Evolutionary conservation across 2,888 invertebrate genomes (phyloP).

Genomic region (Phragmatobia fuliginosa): DNA sequence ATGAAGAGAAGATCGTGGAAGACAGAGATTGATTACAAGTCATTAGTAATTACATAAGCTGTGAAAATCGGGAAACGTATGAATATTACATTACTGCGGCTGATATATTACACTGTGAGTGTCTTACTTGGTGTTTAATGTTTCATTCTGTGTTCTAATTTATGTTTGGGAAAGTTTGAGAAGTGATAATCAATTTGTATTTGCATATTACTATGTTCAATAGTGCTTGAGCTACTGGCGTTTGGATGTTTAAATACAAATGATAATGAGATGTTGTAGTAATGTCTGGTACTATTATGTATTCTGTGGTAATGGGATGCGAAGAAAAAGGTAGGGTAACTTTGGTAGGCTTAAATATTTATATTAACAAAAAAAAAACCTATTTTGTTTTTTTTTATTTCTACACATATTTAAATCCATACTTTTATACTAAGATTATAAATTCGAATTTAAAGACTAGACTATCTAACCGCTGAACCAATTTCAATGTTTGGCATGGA

Average conservation of each 20-base stretch:
- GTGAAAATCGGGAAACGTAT: slow-evolving; percentile 22
- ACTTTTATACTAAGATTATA: no score
- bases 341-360: no score
- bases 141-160: not conserved
- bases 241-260: not conserved
- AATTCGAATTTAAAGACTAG: no score
- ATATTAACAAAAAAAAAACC: no score
- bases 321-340: no score
- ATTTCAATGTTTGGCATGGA: no score
- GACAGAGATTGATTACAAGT: slow-evolving; percentile 42
- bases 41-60: slow-evolving; percentile 37
- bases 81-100: slow-evolving; percentile 35
- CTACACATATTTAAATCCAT: no score
- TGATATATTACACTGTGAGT: slow-evolving; percentile 21
- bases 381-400: no score
- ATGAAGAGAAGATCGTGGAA: slow-evolving; percentile 17
- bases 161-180: slow-evolving; percentile 2
- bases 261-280: not conserved
- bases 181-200: not conserved
- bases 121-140: slow-evolving; percentile 3
- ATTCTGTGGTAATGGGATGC: no score
- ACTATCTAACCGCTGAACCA: no score
- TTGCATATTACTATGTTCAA: not conserved
- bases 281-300: no score
- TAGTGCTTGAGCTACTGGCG: not conserved